These are phyloP conservation scores for Aselliscus stoliczkanus DNA, from an alignment of 2,797 vertebrate genomes.

Conservation along the genomic window DNA sequence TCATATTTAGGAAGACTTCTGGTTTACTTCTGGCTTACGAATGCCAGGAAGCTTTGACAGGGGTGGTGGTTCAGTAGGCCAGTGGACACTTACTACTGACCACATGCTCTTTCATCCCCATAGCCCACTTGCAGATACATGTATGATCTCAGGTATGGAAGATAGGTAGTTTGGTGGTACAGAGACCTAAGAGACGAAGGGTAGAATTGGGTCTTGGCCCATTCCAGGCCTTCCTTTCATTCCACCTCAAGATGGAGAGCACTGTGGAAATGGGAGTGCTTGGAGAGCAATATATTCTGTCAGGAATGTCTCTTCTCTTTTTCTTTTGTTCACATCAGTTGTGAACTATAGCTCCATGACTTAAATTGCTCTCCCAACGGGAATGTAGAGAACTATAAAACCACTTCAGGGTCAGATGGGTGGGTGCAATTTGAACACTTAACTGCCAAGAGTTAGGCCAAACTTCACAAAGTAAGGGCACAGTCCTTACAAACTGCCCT, in stretches of 20 bases:
- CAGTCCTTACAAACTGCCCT: background rate
- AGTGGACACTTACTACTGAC: background rate
- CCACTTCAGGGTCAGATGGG: background rate
- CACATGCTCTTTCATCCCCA: background rate
- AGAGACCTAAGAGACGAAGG: background rate
- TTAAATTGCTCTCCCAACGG: background rate
- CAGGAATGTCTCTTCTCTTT: background rate
- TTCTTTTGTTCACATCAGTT: background rate
- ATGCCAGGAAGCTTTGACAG: background rate
- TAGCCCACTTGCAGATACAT: background rate
- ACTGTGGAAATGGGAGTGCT: background rate
- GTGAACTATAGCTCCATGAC: background rate
- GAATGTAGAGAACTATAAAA: background rate
- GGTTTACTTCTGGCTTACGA: background rate
- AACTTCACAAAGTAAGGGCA: background rate
- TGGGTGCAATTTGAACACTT: background rate
- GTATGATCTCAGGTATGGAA: background rate
- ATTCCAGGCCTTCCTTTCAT: background rate
- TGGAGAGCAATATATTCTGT: background rate
- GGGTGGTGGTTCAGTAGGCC: background rate
- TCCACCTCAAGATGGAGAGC: background rate
- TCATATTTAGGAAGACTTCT: slow-evolving; percentile 16
- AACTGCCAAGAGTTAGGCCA: background rate
- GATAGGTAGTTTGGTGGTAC: background rate
- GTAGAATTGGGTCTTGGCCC: background rate